Percentiles rank a stretch among this genome's conserved stretches.
Evolutionary conservation across 1,140 invertebrate genomes (phyloP).

Genomic region (Wiebesia pumilae): DNA sequence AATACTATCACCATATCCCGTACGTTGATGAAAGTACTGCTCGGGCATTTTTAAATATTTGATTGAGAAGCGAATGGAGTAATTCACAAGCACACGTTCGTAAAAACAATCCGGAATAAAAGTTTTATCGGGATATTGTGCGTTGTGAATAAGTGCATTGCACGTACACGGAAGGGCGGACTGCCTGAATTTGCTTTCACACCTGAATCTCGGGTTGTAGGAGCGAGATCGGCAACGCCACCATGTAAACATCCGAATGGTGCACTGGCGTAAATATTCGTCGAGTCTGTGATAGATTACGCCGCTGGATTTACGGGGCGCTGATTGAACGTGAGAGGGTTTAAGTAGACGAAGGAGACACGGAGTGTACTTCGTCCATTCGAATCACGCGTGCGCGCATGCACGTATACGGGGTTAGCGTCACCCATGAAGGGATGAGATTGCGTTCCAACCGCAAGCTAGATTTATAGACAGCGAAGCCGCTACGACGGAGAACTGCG

Average conservation of each 20-base stretch:
- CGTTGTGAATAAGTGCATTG: background rate
- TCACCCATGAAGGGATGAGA: conserved; percentile 52
- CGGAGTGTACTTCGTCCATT: conserved; percentile 40
- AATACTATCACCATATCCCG: background rate
- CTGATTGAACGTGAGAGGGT: conserved; percentile 63
- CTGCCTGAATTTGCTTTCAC: background rate
- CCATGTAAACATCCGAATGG: conserved; percentile 36
- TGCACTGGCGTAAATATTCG: conserved; percentile 61
- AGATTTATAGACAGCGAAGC: conserved; percentile 58
- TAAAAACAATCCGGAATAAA: background rate
- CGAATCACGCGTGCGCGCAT: background rate
- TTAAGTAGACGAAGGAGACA: conserved; percentile 44
- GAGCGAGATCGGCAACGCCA: background rate
- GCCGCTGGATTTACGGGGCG: conserved; percentile 61
- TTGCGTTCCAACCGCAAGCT: conserved; percentile 55
- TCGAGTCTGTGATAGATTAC: conserved; percentile 62
- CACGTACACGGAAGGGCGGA: background rate
- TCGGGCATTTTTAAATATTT: background rate
- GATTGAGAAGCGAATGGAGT: background rate
- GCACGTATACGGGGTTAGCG: background rate
- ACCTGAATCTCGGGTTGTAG: background rate
- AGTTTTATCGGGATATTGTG: background rate
- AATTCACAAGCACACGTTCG: background rate
- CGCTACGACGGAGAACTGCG: background rate
- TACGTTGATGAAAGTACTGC: background rate